Percentiles rank a stretch among this genome's conserved stretches.
Evolutionary conservation across 2,888 invertebrate genomes (phyloP).

Genomic region (Orthonychiurus folsomi): DNA sequence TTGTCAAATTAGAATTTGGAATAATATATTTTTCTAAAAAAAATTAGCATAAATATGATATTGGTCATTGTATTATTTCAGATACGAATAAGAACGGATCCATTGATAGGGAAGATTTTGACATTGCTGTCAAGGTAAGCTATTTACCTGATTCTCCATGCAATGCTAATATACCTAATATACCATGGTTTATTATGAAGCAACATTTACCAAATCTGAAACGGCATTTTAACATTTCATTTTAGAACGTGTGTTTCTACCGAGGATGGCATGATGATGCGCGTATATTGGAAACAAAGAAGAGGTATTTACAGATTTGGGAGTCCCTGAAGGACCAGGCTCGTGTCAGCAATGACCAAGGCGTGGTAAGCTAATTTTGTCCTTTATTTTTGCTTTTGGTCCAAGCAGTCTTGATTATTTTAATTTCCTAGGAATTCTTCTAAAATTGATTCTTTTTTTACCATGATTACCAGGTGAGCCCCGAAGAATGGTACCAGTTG

Average conservation of each 20-base stretch:
- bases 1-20: background rate
- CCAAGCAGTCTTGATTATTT: too few species aligned
- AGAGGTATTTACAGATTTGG: slow-evolving; percentile 7
- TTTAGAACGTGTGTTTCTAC: slow-evolving; percentile 10
- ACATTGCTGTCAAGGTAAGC: slow-evolving; percentile 8
- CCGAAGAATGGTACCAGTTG: slow-evolving; percentile 3
- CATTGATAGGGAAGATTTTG: slow-evolving; percentile 10
- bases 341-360: background rate
- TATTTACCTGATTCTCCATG: background rate
- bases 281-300: background rate
- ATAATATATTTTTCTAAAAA: background rate
- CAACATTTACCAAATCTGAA: too few species aligned
- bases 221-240: too few species aligned
- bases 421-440: too few species aligned
- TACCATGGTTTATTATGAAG: too few species aligned
- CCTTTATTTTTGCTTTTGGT: too few species aligned
- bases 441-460: too few species aligned
- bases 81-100: slow-evolving; percentile 10
- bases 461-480: background rate
- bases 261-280: slow-evolving; percentile 7
- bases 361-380: background rate
- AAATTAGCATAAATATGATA: too few species aligned
- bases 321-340: slow-evolving; percentile 1
- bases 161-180: background rate
- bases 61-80: too few species aligned